These are phyloP conservation scores for Dendrocincla tyrannina DNA, from an alignment of 2,797 vertebrate genomes.

Conservation along the genomic window DNA sequence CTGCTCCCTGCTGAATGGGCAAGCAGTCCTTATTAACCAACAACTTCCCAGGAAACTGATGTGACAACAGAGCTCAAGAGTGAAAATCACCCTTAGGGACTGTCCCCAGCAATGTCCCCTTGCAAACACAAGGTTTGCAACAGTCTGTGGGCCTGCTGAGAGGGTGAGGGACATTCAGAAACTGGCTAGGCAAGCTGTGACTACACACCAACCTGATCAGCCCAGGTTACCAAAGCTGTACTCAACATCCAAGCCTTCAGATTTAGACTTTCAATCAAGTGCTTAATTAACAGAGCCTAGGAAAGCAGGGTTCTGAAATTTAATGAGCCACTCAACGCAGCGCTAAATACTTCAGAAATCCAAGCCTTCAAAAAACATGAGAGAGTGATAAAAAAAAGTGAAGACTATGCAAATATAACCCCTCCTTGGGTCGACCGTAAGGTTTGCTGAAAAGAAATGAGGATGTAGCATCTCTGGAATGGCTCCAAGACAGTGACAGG, in stretches of 20 bases:
- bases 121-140: not conserved
- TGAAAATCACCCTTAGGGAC: not conserved
- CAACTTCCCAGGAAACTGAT: not conserved
- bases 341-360: conserved; percentile 7
- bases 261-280: conserved; percentile 52
- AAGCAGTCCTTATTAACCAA: not conserved
- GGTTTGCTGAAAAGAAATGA: not conserved
- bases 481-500: not conserved
- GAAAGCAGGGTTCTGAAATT: conserved; percentile 43
- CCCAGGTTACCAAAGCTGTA: conserved; percentile 27
- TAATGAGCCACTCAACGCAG: conserved; percentile 24
- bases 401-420: conserved; percentile 17
- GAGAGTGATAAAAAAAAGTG: not conserved
- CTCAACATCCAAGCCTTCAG: conserved; percentile 33
- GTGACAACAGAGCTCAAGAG: not conserved
- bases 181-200: conserved; percentile 11
- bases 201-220: not conserved
- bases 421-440: not conserved
- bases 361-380: conserved; percentile 27
- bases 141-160: not conserved
- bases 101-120: not conserved
- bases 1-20: not conserved
- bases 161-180: not conserved
- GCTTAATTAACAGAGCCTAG: conserved; percentile 31
- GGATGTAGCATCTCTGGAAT: not conserved